These are phyloP conservation scores for Amphiura filiformis DNA, from an alignment of 35 echinoderm and acorn worm species.

Conservation along the genomic window DNA sequence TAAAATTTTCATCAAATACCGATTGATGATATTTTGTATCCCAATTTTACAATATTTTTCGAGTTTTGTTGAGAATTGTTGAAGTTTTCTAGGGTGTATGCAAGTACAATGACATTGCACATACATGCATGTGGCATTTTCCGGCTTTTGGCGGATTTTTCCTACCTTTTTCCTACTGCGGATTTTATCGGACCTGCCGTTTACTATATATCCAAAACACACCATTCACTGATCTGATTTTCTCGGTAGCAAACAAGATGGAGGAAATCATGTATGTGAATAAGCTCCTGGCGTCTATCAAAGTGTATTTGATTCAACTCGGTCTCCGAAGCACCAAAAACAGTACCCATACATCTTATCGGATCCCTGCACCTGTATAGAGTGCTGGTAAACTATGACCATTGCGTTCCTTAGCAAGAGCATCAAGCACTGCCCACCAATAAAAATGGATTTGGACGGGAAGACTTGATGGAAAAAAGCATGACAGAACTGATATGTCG, in stretches of 20 bases:
- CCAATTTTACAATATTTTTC: too few relatives aligned
- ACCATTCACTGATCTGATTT: background rate
- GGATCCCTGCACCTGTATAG: constrained; percentile 63
- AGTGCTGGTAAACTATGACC: constrained; percentile 49
- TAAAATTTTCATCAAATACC: too few relatives aligned
- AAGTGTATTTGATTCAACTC: too few relatives aligned
- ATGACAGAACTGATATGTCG: constrained; percentile 49
- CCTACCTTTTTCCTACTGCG: too few relatives aligned
- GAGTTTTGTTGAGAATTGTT: too few relatives aligned
- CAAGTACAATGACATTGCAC: too few relatives aligned
- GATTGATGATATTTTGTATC: too few relatives aligned
- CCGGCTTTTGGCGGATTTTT: too few relatives aligned
- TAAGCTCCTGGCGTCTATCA: too few relatives aligned
- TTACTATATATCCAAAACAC: background rate
- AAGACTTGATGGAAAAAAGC: constrained; percentile 43
- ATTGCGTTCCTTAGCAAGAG: constrained; percentile 39
- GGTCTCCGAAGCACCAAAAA: background rate
- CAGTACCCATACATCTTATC: constrained; percentile 34
- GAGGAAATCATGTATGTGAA: background rate
- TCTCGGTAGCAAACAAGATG: background rate
- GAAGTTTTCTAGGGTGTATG: too few relatives aligned
- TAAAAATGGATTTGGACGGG: constrained; percentile 40
- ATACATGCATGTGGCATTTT: too few relatives aligned
- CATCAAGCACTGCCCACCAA: constrained; percentile 38
- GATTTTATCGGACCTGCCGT: too few relatives aligned